Evolutionary conservation across 2,113 vertebrate species (phyloP).

Genomic region (Helogale parvula): DNA sequence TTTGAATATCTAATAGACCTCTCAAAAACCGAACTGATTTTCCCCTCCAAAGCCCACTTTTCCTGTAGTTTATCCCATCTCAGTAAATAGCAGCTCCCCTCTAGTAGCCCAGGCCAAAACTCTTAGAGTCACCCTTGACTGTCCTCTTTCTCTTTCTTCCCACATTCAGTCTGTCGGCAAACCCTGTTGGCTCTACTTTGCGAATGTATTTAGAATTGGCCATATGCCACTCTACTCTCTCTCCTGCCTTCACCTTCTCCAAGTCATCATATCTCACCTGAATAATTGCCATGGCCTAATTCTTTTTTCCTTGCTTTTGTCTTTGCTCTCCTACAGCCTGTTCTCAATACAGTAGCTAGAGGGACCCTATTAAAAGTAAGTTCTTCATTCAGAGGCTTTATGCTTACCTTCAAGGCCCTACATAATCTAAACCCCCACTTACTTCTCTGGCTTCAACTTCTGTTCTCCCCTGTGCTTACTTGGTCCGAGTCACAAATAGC

Average conservation of each 20-base stretch:
- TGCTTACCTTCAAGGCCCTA: background rate
- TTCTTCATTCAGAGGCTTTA: slow-evolving; percentile 1
- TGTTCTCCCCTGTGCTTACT: background rate
- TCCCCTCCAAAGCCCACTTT: background rate
- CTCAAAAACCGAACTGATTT: slow-evolving; percentile 25
- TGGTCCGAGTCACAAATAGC: background rate
- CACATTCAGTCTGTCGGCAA: background rate
- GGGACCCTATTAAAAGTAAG: slow-evolving; percentile 26
- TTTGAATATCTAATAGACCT: background rate
- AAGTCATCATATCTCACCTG: background rate
- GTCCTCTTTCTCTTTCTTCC: background rate
- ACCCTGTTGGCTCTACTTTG: background rate
- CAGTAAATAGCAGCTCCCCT: background rate
- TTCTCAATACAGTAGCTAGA: background rate
- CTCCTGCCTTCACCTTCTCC: background rate
- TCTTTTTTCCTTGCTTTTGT: background rate
- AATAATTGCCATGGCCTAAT: background rate
- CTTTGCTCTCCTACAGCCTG: background rate
- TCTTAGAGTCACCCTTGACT: background rate
- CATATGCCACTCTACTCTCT: background rate
- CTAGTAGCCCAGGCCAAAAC: background rate
- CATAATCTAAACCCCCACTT: background rate
- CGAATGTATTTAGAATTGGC: background rate
- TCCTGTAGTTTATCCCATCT: background rate
- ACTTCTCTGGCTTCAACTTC: background rate